phyloP scores from a whole-genome alignment of 2,113 vertebrate species.

The Todiramphus saurophagus region DNA sequence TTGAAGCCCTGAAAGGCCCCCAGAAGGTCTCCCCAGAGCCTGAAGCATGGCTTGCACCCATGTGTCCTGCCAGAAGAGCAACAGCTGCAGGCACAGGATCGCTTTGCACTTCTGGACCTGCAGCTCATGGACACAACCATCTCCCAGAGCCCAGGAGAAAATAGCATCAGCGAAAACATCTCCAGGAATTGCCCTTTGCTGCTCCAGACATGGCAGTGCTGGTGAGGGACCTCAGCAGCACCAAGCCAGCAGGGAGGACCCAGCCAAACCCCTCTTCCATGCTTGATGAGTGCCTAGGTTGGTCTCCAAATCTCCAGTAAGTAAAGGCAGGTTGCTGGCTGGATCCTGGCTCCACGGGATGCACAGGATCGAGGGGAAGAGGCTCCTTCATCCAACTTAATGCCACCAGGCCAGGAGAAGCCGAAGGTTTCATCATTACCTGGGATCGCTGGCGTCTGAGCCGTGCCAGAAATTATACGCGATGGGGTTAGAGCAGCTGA shows the following conservation, averaged over 20 bases:
- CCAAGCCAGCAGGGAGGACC: background rate
- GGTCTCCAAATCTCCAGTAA: background rate
- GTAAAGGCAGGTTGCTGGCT: background rate
- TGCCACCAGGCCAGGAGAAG: background rate
- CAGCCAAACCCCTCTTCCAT: background rate
- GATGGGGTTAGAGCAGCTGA: background rate
- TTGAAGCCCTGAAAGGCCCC: background rate
- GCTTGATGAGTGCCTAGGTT: rapidly evolving
- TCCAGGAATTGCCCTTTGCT: background rate
- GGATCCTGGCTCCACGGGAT: background rate
- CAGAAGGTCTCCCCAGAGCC: background rate
- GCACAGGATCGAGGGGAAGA: rapidly evolving
- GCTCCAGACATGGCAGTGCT: background rate
- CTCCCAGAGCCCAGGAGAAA: background rate
- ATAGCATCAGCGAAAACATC: background rate
- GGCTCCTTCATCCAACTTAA: background rate
- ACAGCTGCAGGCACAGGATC: background rate
- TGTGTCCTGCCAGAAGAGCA: rapidly evolving
- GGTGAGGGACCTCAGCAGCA: background rate
- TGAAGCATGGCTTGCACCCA: background rate
- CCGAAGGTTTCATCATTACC: background rate
- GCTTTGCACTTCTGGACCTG: background rate
- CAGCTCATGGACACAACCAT: background rate
- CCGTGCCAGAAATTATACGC: background rate
- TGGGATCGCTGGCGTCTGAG: background rate